Base-by-base conservation (phyloP, 2,888 invertebrate species). In the Ectemnius lituratus region DNA sequence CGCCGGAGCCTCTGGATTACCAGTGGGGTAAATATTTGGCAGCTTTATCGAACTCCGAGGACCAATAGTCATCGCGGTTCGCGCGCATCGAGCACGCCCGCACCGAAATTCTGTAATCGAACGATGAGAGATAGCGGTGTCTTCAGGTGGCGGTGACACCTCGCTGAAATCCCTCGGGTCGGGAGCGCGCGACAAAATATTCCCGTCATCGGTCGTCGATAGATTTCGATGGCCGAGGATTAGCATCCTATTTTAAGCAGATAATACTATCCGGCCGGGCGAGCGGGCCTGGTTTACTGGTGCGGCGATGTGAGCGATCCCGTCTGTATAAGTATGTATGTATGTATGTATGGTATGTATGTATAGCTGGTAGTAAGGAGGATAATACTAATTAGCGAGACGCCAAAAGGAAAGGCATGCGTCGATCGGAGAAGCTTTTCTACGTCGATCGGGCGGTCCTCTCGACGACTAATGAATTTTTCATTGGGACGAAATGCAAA, bases 401-500 rank as follows among this genome's bases (percentile, higher is more conserved):
- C 18, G 61, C 62, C 27, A 27, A 16, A n/a, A 37, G 56, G 20
- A 20, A 28, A 75, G 63, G 67, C 75, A 70, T 71, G 71, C 73
- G 28, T 61, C 37, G 67, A 72, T 66, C 64, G 18, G 67, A 63
- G 66, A 67, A 67, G 80, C 76, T 63, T 82, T 79, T 72, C 67
- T 77, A 63, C 72, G 70, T 56, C 67, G 76, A 52, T 73, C 79
- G 73, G 74, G 37, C 60, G 47, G 28, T 23, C 45, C 59, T 66
- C 70, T 66, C 77, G 71, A 64, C 63, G 23, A 59, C 83, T 82
- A 83, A 86, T 86, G 88, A 87, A 87, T 87, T 88, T 88, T 87
- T 87, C 87, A 88, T 86, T 79, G 85, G 77, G 80, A 84, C 60
- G 71, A 76, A 73, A 83, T 88, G 88, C 86, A 88, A 87, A 88